Evolutionary conservation across 1,140 invertebrate genomes (phyloP).

Genomic region (Pachypsylla venusta): DNA sequence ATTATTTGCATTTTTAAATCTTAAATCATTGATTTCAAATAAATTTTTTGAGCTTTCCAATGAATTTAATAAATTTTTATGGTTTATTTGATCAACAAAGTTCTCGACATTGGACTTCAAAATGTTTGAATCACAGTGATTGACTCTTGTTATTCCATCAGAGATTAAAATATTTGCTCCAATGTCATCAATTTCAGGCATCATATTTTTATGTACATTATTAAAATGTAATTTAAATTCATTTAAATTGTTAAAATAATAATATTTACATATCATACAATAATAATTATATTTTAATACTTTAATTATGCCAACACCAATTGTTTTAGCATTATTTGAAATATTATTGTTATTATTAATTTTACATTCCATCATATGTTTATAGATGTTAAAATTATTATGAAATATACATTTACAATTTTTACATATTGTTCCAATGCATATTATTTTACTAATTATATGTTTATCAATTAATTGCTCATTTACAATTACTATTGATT

Average conservation of each 20-base stretch:
- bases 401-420: conserved; percentile 7
- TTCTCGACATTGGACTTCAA: no score
- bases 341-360: not conserved
- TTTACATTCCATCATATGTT: conserved; percentile 2
- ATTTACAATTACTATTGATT: not conserved
- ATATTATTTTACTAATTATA: conserved; percentile 4
- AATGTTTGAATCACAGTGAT: no score
- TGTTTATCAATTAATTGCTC: conserved; percentile 3
- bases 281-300: not conserved
- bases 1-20: no score
- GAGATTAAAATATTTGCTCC: not conserved
- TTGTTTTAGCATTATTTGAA: conserved; percentile 2
- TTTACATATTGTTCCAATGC: conserved; percentile 5
- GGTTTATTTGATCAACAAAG: no score
- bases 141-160: no score
- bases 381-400: conserved; percentile 2
- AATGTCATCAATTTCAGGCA: not conserved
- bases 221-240: conserved; percentile 2
- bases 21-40: no score
- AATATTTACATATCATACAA: conserved; percentile 8
- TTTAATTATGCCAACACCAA: conserved; percentile 1
- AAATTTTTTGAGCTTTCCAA: no score
- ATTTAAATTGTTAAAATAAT: conserved; percentile 8
- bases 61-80: no score
- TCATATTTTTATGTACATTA: conserved; percentile 8